Evolutionary conservation across 1,140 invertebrate genomes (phyloP).

Genomic region (Pemphigus obesinymphae): DNA sequence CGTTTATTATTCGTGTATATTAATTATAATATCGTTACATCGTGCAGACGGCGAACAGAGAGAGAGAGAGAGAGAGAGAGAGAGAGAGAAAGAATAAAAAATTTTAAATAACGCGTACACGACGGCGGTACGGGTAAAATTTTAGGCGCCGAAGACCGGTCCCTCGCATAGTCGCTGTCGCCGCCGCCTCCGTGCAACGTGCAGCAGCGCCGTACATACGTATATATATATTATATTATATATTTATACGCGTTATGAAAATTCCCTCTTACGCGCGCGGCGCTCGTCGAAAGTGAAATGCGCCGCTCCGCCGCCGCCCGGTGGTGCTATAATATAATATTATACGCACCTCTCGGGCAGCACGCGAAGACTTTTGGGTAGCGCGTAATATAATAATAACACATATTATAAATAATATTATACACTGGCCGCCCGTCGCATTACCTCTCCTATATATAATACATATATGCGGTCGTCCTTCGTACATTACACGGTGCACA

Average conservation of each 20-base stretch:
- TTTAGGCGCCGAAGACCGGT: slow-evolving; percentile 30
- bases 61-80: no score
- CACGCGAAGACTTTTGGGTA: not conserved
- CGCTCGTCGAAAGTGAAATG: slow-evolving; percentile 25
- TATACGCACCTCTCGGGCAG: not conserved
- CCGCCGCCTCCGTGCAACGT: not conserved
- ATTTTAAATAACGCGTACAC: not conserved
- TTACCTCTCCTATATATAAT: not conserved
- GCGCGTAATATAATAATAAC: not conserved
- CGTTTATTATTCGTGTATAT: no score
- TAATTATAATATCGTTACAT: no score
- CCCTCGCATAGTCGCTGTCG: not conserved
- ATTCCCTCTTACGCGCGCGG: not conserved
- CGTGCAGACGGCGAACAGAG: no score
- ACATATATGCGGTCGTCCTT: slow-evolving; percentile 17
- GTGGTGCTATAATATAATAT: not conserved
- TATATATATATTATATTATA: no score
- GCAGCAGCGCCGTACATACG: not conserved
- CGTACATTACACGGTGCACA: not conserved
- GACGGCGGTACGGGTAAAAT: not conserved
- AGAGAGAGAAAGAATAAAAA: no score
- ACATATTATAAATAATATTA: no score
- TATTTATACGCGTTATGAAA: not conserved
- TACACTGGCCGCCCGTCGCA: not conserved
- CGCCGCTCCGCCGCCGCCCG: not conserved